Base-by-base conservation (phyloP, 1,140 invertebrate species). In the Elysia chlorotica region DNA sequence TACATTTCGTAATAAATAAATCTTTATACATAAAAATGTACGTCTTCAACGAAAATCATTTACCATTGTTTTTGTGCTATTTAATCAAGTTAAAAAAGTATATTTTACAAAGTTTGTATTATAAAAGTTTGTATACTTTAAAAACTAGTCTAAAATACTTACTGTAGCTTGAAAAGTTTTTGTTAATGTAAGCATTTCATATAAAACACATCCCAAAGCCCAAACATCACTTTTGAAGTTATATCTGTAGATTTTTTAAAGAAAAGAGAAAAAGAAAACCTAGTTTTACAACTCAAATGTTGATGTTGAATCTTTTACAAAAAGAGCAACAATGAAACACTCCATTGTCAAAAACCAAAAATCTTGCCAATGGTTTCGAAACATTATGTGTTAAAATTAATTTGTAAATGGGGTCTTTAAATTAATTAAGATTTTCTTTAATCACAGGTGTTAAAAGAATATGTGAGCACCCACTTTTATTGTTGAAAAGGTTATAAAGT, bases 191-290 rank as follows among this genome's bases (percentile, higher is more conserved):
- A 92, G 80, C 78, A 93, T 88, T 81, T 96, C 93, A 85, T 94
- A 95, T 14, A 96, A 82, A 74, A 96, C 89, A 84, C 94, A 95
- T 2, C 95, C 95, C 65, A 95, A 88, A 23, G 93, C 92, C 95
- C 94, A 96, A 74, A 96, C 91, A 82, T 96, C 95, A 76, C 91
- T 92, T 75, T 88, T 89, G 41, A 84, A 77, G 72, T 87, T 85
- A 79, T 89, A 89, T 33, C 85, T 87, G n/a, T 48, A 48, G 10
- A 48, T 14, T 48, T 48, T 48, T 48, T 48, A 48, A 48, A 48
- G 41, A 10, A 10, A 78, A 62, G 30, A 74, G 57, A 53, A 69
- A 69, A 17, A 62, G 36, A 19, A 66, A 57, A 71, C 63, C 19
- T 25, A 1, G 37, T 35, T 33, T 28, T 21, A 65, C 65, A 73